Base-by-base conservation (phyloP, 1,140 invertebrate genomes). In the Hyles euphorbiae region DNA sequence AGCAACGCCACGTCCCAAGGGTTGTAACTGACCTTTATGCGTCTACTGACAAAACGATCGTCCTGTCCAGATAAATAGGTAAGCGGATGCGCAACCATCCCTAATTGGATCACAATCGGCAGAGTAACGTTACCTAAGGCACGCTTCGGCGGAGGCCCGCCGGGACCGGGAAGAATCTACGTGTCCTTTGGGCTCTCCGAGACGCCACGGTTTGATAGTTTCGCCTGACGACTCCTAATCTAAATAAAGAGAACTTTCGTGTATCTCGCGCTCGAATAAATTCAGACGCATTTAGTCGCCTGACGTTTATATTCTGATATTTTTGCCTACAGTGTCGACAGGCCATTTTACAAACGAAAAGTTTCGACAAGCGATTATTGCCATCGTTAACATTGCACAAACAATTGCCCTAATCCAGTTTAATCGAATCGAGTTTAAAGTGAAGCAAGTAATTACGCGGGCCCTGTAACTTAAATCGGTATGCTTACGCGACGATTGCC, bases 81-180 rank as follows among this genome's bases (percentile, higher is more conserved):
- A 83, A 82, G 70, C 67, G 80, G 76, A 76, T 78, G 78, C 73
- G 77, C 71, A 71, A 67, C 68, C 68, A 60, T 63, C 68, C 68
- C 73, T 83, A 81, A 83, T 83, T 76, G 75, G 76, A 83, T 83
- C 78, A 80, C 73, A 81, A 80, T 78, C 66, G 75, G 66, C 60
- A 65, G 63, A 67, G 68, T 72, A 68, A 79, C 66, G 67, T 79
- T 68, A 78, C 70, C 67, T 72, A 68, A 70, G 70, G 53, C 56
- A 61, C 63, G 61, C 53, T 60, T 53, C 47, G 60, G 49, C 40
- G 47, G 44, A 53, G 6, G 56, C 60, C 60, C 61, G 48, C 57
- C 44, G 62, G 63, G 61, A 63, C 11, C 52, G 59, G 51, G 49
- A 53, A 55, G 57, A 57, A 65, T 65, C 58, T 63, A 67, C 62